A percentile compares a stretch with the other conserved stretches of the same genome.
These are phyloP conservation scores for Eciton burchellii DNA, from an alignment of 1,140 invertebrate genomes.

Conservation along the genomic window DNA sequence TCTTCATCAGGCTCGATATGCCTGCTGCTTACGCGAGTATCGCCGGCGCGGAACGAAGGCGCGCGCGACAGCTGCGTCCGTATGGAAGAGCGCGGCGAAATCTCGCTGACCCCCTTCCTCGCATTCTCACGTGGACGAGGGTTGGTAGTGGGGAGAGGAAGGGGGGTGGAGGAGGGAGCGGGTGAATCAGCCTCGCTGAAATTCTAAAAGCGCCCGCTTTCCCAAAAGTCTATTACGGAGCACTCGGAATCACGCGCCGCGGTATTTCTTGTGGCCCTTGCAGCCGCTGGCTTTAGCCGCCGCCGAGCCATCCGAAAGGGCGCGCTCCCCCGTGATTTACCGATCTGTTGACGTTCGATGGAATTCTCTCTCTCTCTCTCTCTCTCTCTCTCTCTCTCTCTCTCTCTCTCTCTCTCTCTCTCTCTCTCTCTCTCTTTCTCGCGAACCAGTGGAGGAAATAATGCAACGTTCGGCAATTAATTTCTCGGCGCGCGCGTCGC, in stretches of 20 bases:
- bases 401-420: background rate
- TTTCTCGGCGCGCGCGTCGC: background rate
- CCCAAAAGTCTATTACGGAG: conserved; percentile 75
- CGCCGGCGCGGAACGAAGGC: background rate
- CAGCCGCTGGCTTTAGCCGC: conserved; percentile 53
- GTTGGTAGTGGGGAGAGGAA: too few relatives aligned
- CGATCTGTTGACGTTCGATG: conserved; percentile 32
- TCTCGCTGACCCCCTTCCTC: conserved; percentile 69
- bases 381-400: background rate
- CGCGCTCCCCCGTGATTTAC: conserved; percentile 28
- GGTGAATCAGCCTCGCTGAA: conserved; percentile 69
- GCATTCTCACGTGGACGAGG: conserved; percentile 63
- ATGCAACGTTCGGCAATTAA: conserved; percentile 18
- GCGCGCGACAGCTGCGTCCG: conserved; percentile 65
- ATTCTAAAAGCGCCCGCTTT: conserved; percentile 72
- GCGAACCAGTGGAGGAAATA: background rate
- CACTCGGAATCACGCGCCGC: conserved; percentile 66
- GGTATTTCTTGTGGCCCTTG: conserved; percentile 64
- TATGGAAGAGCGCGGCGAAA: conserved; percentile 59
- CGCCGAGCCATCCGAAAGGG: conserved; percentile 20
- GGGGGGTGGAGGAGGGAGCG: too few relatives aligned
- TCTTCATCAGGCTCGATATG: too few relatives aligned
- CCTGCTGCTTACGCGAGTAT: background rate
- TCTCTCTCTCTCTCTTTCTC: background rate
- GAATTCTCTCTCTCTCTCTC: conserved; percentile 18